These are phyloP conservation scores for Lamprologus ornatipinnis DNA, from an alignment of 2,113 vertebrate genomes.

Conservation along the genomic window DNA sequence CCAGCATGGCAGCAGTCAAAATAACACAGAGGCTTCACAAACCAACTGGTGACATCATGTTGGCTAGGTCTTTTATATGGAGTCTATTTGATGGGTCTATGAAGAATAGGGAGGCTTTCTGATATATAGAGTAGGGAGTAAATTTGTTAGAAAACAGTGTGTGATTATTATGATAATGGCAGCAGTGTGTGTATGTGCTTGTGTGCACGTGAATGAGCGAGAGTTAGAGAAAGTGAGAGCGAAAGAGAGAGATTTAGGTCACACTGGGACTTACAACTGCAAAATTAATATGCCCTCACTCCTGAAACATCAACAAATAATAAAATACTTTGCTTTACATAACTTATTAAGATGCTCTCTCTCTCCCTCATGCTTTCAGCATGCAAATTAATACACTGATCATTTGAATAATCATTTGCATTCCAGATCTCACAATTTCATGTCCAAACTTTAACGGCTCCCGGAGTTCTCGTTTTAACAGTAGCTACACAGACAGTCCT, in stretches of 20 bases:
- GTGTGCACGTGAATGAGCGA: not conserved
- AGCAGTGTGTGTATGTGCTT: not conserved
- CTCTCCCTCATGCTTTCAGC: constrained; percentile 30
- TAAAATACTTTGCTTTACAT: constrained; percentile 48
- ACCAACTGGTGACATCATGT: not conserved
- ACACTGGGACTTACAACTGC: constrained; percentile 29
- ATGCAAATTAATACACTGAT: constrained; percentile 69
- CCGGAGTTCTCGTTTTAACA: constrained; percentile 58
- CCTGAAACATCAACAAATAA: constrained; percentile 62
- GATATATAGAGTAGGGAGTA: not conserved
- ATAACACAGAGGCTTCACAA: not conserved
- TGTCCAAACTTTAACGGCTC: constrained; percentile 58
- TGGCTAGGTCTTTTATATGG: not conserved
- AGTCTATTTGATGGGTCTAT: not conserved
- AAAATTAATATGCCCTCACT: constrained; percentile 45
- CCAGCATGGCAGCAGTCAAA: not conserved
- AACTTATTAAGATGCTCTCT: constrained; percentile 51
- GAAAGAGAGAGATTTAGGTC: not conserved
- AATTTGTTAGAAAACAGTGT: not conserved
- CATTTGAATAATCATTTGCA: constrained; percentile 75
- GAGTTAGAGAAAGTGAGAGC: not conserved
- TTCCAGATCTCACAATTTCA: constrained; percentile 63
- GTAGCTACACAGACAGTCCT: constrained; percentile 57
- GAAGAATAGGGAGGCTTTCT: not conserved
- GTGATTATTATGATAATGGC: not conserved